Evolutionary conservation across 2,888 invertebrate species (phyloP).

Genomic region (Zelleria hepariella): DNA sequence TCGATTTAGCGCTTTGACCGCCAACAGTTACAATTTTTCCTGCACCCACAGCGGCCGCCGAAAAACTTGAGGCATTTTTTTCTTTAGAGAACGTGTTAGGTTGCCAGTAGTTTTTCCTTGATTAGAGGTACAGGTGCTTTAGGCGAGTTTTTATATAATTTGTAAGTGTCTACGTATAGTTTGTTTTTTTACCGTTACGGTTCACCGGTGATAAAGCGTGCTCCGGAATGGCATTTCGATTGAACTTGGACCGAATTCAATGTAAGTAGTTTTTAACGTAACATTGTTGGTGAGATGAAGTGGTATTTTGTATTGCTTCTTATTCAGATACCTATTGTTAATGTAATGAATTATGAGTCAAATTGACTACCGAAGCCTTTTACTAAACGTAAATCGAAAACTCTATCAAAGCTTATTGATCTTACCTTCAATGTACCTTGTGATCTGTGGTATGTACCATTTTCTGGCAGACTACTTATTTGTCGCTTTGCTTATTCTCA

Average conservation of each 20-base stretch:
- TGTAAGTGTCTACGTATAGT: too few relatives aligned
- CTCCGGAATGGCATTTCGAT: slow-evolving; percentile 22
- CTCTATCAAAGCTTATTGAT: too few relatives aligned
- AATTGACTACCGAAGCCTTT: too few relatives aligned
- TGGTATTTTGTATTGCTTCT: neutral
- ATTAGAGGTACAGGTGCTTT: slow-evolving; percentile 13
- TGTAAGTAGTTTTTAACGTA: slow-evolving; percentile 27
- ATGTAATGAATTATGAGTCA: neutral
- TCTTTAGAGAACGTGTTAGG: neutral
- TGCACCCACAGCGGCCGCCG: slow-evolving; percentile 25
- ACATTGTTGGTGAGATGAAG: neutral
- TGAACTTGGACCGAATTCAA: slow-evolving; percentile 52
- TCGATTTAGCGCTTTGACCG: slow-evolving; percentile 35
- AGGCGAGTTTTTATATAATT: slow-evolving; percentile 6
- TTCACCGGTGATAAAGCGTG: slow-evolving; percentile 17
- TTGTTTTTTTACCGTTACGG: slow-evolving; percentile 14
- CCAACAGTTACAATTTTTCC: slow-evolving; percentile 25
- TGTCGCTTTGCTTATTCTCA: too few relatives aligned
- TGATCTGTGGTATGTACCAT: too few relatives aligned
- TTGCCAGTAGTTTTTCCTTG: slow-evolving; percentile 15
- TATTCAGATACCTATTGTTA: neutral
- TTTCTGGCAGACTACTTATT: too few relatives aligned
- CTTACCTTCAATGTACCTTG: too few relatives aligned
- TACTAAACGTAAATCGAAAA: too few relatives aligned
- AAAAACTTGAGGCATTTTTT: neutral